These are phyloP conservation scores for Nemotelus nigrinus DNA, from an alignment of 2,888 invertebrate species.

Conservation along the genomic window DNA sequence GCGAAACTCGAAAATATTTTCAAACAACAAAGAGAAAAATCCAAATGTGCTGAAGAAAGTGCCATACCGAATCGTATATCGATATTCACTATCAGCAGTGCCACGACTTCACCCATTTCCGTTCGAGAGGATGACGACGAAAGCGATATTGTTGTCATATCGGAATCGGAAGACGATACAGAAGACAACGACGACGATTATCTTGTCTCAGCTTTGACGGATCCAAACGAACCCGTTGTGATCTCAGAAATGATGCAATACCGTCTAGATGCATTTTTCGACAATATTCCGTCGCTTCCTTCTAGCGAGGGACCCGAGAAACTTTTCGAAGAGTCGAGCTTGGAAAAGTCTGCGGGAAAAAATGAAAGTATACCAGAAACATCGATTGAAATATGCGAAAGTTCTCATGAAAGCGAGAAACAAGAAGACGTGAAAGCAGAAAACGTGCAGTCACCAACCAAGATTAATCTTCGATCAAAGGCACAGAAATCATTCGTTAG, in stretches of 20 bases:
- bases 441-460: not conserved
- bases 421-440: not conserved
- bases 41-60: not conserved
- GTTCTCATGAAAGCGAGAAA: constrained; percentile 56
- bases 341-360: not conserved
- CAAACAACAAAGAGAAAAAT: constrained; percentile 9
- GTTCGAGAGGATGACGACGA: not conserved
- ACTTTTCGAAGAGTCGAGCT: constrained; percentile 5
- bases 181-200: constrained; percentile 6
- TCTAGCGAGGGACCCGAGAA: constrained; percentile 24
- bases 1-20: constrained; percentile 25
- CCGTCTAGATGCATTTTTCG: constrained; percentile 22
- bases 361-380: constrained; percentile 54
- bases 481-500: not conserved
- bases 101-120: not conserved
- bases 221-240: not conserved
- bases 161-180: not conserved
- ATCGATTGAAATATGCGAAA: constrained; percentile 60
- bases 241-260: constrained; percentile 17
- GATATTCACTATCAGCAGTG: constrained; percentile 27
- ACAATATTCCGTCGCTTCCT: constrained; percentile 36
- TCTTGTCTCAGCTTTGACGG: constrained; percentile 2
- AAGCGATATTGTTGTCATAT: constrained; percentile 14
- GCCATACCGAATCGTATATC: not conserved
- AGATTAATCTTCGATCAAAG: not conserved